Conservation (phyloP, 1,140 invertebrate species). For the Lepeophtheirus salmonis region DNA sequence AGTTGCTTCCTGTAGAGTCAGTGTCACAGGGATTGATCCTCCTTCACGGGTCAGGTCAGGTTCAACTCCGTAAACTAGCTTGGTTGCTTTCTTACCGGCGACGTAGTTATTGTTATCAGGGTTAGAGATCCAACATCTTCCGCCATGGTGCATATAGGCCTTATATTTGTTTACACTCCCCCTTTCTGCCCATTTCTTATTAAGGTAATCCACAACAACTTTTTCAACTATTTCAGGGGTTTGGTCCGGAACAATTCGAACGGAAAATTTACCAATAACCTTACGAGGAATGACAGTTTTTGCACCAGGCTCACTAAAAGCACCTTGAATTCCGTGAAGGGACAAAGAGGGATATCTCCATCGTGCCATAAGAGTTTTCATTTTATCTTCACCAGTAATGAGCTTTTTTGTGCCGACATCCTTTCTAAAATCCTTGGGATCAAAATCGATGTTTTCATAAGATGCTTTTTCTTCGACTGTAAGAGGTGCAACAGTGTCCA, state of each 20-base stretch:
- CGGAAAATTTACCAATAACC: slow-evolving; percentile 88
- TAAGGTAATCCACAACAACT: slow-evolving; percentile 50
- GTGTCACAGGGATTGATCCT: slow-evolving; percentile 81
- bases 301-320: slow-evolving; percentile 69
- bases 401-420: slow-evolving; percentile 42
- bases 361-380: slow-evolving; percentile 57
- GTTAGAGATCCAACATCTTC: slow-evolving; percentile 75
- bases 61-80: slow-evolving; percentile 72
- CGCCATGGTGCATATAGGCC: slow-evolving; percentile 49
- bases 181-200: slow-evolving; percentile 42
- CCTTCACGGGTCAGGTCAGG: slow-evolving; percentile 92
- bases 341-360: slow-evolving; percentile 79
- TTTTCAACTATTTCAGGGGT: slow-evolving; percentile 51
- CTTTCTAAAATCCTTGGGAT: slow-evolving; percentile 51
- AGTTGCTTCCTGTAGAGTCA: slow-evolving; percentile 42
- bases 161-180: slow-evolving; percentile 55
- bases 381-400: slow-evolving; percentile 23
- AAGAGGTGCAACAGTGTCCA: slow-evolving; percentile 50
- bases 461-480: slow-evolving; percentile 50
- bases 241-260: slow-evolving; percentile 81
- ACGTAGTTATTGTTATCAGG: slow-evolving; percentile 75
- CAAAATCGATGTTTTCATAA: slow-evolving; percentile 78
- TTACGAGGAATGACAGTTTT: slow-evolving; percentile 87
- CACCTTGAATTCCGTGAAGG: slow-evolving; percentile 79
- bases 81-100: slow-evolving; percentile 64